A percentile compares a stretch with the other conserved stretches of the same genome.
phyloP scores from a whole-genome alignment of 2,888 invertebrate genomes.

The Cataglyphis cursor region DNA sequence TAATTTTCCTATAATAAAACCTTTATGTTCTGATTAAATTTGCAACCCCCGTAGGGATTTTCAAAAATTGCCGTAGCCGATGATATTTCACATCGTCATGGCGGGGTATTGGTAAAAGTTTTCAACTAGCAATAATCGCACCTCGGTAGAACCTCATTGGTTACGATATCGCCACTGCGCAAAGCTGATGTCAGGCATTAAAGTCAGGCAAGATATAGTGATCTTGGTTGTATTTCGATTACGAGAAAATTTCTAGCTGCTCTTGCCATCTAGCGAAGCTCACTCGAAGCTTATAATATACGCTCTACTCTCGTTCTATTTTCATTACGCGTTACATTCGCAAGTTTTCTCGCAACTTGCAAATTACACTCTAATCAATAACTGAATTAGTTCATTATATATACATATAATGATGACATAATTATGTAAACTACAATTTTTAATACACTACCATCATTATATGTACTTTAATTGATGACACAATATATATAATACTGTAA shows the following conservation, averaged over 20 bases:
- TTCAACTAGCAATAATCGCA: conserved; percentile 97
- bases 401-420: too few species aligned
- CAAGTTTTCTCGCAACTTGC: too few species aligned
- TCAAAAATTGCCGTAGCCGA: conserved; percentile 95
- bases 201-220: too few species aligned
- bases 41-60: conserved; percentile 77
- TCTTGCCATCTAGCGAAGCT: conserved; percentile 13
- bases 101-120: conserved; percentile 98
- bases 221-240: conserved; percentile 11
- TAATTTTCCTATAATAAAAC: too few species aligned
- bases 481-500: too few species aligned
- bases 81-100: conserved; percentile 95
- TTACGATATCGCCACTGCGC: conserved; percentile 97
- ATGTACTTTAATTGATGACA: too few species aligned
- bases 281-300: conserved; percentile 7
- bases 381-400: too few species aligned
- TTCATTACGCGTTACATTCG: not conserved
- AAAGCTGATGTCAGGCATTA: conserved; percentile 87
- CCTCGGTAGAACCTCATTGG: conserved; percentile 96
- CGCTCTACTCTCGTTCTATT: conserved; percentile 11
- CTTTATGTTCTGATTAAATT: too few species aligned
- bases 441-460: too few species aligned
- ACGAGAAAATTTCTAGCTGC: conserved; percentile 21
- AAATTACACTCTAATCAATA: too few species aligned
- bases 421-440: too few species aligned